Evolutionary conservation across 2,888 invertebrate species (phyloP), one percentile per base, ranked within the genome.

Genomic region (Itoplectis maculator): DNA sequence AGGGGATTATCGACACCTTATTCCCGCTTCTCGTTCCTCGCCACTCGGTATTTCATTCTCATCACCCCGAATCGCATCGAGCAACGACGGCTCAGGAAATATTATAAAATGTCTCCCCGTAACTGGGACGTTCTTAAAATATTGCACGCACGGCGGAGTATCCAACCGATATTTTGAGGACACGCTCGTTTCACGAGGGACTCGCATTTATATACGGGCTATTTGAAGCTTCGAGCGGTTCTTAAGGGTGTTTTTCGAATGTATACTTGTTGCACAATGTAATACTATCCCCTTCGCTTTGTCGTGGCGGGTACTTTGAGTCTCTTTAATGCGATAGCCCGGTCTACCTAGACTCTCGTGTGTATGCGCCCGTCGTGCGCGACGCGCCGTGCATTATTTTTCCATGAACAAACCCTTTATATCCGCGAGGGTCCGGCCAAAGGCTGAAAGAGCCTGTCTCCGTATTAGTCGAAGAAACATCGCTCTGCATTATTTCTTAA

Each of bases 221-320:
- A 92, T 92, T 92, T 91, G 90, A 92, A 89, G 87, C 80, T 85
- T 89, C 84, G 84, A 88, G 88, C 86, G 77, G 82, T 90, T 90
- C 90, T 91, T 90, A 89, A 90, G 91, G 89, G 88, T 91, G 90
- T 72, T 92, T 88, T 91, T 91, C 87, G 86, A 88, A 90, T 88
- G 77, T 82, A 88, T 88, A 91, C 91, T 92, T 91, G 90, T 90
- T 89, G 89, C 90, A 92, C 92, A 92, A 91, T 92, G 92, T 92
- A 92, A 92, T 90, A 90, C 89, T 92, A 92, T 91, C 90, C 91
- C 87, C 84, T 85, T 73, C 45, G 68, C 76, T 82, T 88, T 88
- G 85, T 88, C 82, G 66, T 70, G 65, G 83, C 70, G 81, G 82
- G 87, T 87, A 81, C 88, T 88, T 88, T 84, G 86, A 90, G 88